These are phyloP conservation scores for Phyllostomus discolor DNA, from an alignment of 2,113 vertebrate genomes.

Conservation along the genomic window DNA sequence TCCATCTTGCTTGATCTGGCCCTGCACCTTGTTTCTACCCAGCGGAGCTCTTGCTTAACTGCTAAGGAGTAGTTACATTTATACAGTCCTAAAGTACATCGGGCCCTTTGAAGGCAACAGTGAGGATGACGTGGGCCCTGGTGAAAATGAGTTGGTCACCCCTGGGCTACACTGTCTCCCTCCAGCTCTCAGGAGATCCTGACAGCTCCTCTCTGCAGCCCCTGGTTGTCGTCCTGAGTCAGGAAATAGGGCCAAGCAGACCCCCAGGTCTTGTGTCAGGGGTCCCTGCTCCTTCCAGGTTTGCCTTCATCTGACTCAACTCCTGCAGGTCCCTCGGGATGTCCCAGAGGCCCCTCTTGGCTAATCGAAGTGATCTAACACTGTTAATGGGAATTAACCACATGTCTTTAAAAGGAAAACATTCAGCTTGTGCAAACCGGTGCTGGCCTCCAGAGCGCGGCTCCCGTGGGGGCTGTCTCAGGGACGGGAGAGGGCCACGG, in stretches of 20 bases:
- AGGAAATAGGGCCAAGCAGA: neutral
- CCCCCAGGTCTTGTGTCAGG: rapidly evolving
- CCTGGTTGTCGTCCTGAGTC: neutral
- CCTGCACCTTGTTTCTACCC: no score
- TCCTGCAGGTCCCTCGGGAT: neutral
- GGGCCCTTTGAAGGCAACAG: no score
- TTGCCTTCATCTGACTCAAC: neutral
- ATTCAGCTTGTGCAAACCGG: neutral
- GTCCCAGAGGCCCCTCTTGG: neutral
- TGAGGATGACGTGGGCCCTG: no score
- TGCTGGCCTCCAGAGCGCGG: neutral
- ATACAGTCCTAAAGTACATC: no score
- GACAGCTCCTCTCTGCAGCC: neutral
- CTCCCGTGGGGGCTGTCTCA: neutral
- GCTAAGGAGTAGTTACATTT: no score
- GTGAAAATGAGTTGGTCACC: no score
- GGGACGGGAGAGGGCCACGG: neutral
- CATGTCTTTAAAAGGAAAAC: neutral
- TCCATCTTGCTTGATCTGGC: no score
- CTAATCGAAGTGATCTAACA: neutral
- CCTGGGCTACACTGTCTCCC: neutral
- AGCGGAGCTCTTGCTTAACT: no score
- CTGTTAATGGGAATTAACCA: neutral
- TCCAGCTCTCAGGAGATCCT: neutral
- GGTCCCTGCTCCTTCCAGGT: neutral